Base-by-base conservation (phyloP, 37 sponge, comb jelly and placozoan genomes). In the Amphimedon queenslandica region DNA sequence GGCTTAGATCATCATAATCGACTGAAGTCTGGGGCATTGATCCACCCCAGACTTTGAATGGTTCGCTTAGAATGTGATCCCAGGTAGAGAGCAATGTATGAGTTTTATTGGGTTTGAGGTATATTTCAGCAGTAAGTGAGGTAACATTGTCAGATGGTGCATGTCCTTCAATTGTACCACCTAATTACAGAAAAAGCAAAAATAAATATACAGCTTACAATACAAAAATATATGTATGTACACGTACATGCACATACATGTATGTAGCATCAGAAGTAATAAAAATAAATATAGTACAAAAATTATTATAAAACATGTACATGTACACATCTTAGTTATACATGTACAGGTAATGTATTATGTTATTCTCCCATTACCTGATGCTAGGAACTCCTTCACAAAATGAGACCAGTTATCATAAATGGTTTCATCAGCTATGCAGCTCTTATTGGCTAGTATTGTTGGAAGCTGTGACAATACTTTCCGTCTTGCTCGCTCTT, bases 21-120 rank as follows among this genome's bases (percentile, higher is more conserved):
- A 98, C 78, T 33, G 93, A 92, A 31, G 86, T 66, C 75, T 98
- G 99, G 0, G 99, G 99, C 6, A 88, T 63, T 57, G 93, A 90
- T 53, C 84, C 76, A n/a, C 93, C 97, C 93, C 93, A 93, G 43
- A 85, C 84, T 58, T 71, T 57, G 51, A 77, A 96, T n/a, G 80
- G 85, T 31, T 13, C 55, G 3, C 30, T 70, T 23, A 64, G 32
- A 2, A 84, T 82, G 82, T 98, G 99, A 42, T 98, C 99, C 20
- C 79, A 77, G 13, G 91, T 83, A 42, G 78, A 82, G 29, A 81
- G 61, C 10, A 98, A 63, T 0, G 43, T 69, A 25, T 88, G 70
- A 16, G 58, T 41, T 21, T 94, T 92, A 72, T 55, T 77, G 0
- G 99, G 99, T 4, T 78, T 88, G 56, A 98, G 84, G 21, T 92